Base-by-base conservation (phyloP, 2,888 invertebrate genomes). In the Drosophila eohydei region DNA sequence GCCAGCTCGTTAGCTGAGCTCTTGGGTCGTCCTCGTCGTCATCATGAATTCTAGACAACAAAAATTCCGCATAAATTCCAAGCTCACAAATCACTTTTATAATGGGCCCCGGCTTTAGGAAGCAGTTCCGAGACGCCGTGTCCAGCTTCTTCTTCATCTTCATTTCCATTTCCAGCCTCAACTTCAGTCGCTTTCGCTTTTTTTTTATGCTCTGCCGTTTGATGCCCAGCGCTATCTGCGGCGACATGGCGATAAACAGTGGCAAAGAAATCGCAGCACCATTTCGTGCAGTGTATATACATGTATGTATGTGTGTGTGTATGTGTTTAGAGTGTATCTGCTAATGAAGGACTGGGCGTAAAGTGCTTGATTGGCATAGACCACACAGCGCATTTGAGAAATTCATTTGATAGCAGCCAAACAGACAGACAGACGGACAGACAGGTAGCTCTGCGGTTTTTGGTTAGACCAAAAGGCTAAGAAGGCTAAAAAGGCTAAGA, bases 351-450 rank as follows among this genome's bases (percentile, higher is more conserved):
- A 63, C 73, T 68, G 81, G 83, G 88, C 88, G 87, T 89, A 88
- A 89, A 86, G 86, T 86, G 86, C 90, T 76, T 88, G 86, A 86
- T 89, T 89, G 90, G 83, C 86, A 86, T 86, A 86, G 86, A 86
- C 86, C 86, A 86, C 86, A 89, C 85, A 89, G 69, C 26, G 52
- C 55, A 66, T 73, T 82, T 71, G 80, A 71, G 83, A 80, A 81
- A 83, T 81, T 74, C 80, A 80, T 80, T 81, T 83, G 83, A 81
- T 81, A 81, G 80, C 74, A 56, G 56, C 59, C 66, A 71, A 59
- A 65, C 71, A 74, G 78, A 54, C 69, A 52, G 34, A 34, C 36
- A 34, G 21, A 2, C 32, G 4, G 16, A 14, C 14, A 21, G 26
- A 36, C 65, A 80, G 78, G 81, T 78, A 64, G 58, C 65, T 65